A percentile compares a stretch with the other conserved stretches of the same genome.
These are phyloP conservation scores for Rhinolophus ferrumequinum DNA, from an alignment of 2,113 vertebrate species.

Conservation along the genomic window DNA sequence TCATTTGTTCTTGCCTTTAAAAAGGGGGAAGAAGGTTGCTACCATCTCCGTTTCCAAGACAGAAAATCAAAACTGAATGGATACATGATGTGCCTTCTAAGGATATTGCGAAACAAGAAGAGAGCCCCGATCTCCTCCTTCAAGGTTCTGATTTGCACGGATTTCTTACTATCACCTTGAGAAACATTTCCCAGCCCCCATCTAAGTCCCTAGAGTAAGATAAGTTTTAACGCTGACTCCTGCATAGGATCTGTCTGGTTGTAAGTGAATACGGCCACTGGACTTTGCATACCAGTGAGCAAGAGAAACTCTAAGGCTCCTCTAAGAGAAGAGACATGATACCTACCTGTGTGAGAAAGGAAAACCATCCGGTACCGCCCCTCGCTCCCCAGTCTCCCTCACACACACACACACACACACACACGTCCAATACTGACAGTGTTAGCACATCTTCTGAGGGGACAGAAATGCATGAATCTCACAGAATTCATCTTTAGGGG, in stretches of 20 bases:
- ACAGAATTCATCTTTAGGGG: neutral
- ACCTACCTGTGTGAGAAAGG: neutral
- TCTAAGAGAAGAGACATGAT: neutral
- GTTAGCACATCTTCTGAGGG: neutral
- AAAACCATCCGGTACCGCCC: neutral
- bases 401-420: neutral
- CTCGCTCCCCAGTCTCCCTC: neutral
- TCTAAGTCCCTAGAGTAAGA: neutral
- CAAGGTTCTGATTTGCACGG: neutral
- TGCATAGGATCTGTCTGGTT: neutral
- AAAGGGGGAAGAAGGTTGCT: neutral
- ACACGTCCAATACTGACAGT: neutral
- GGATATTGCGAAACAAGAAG: neutral
- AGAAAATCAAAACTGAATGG: neutral
- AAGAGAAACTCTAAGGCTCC: neutral
- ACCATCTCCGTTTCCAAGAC: neutral
- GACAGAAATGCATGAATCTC: slow-evolving; percentile 29
- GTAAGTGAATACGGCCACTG: neutral
- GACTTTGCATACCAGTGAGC: neutral
- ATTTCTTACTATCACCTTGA: neutral
- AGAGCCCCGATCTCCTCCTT: neutral
- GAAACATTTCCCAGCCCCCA: neutral
- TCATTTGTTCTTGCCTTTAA: neutral
- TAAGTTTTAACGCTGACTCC: neutral
- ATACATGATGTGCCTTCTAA: neutral